Evolutionary conservation across 64 coral and sea anemone species (phyloP).

Genomic region (Dendronephthya gigantea): DNA sequence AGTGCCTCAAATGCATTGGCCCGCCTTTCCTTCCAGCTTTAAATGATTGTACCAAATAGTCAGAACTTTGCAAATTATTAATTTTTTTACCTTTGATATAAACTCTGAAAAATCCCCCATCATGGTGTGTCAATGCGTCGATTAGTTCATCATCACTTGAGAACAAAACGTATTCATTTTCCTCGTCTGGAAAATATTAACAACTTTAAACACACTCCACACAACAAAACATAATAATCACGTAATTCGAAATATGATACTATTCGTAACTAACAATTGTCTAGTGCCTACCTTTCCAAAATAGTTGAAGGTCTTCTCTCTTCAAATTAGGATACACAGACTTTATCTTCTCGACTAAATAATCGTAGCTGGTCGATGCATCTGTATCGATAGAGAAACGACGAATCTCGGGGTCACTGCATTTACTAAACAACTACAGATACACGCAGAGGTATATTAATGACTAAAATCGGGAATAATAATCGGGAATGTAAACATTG

Average conservation of each 20-base stretch:
- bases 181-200: neutral
- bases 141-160: slow-evolving; percentile 9
- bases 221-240: too few species aligned
- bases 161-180: neutral
- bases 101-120: slow-evolving; percentile 14
- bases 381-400: slow-evolving; percentile 4
- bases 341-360: neutral
- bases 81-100: neutral
- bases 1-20: too few species aligned
- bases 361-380: slow-evolving; percentile 2
- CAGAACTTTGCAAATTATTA: neutral
- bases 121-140: neutral
- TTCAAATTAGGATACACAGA: neutral
- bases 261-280: too few species aligned
- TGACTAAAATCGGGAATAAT: too few species aligned
- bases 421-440: neutral
- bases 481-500: too few species aligned
- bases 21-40: too few species aligned
- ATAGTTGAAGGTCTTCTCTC: neutral
- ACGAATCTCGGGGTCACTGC: neutral
- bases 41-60: too few species aligned
- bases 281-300: slow-evolving; percentile 15
- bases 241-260: too few species aligned
- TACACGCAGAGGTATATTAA: too few species aligned
- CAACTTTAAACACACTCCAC: neutral